These are phyloP conservation scores for Coluber constrictor DNA, from an alignment of 2,797 vertebrate genomes.

Conservation along the genomic window DNA sequence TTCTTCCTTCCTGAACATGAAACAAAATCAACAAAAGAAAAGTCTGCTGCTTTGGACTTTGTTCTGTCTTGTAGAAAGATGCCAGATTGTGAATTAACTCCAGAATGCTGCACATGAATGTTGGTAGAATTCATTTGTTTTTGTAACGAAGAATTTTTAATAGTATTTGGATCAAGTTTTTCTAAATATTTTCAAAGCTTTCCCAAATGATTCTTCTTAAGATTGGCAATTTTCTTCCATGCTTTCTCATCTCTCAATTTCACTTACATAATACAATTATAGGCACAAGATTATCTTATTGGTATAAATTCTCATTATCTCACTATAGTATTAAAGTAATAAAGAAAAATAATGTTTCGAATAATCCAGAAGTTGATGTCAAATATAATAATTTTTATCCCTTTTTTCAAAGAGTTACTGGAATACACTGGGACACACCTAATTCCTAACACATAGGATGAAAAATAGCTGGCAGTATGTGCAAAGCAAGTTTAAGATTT, in stretches of 20 bases:
- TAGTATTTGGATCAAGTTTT: neutral
- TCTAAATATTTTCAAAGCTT: neutral
- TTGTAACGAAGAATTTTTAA: neutral
- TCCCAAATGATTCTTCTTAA: neutral
- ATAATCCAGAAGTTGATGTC: neutral
- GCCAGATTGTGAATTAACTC: neutral
- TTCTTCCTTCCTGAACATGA: conserved; percentile 26
- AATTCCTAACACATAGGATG: neutral
- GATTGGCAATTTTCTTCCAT: neutral
- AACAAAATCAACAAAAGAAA: conserved; percentile 17
- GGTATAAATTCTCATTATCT: neutral
- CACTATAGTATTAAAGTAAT: neutral
- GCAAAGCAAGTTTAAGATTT: neutral
- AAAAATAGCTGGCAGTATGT: neutral
- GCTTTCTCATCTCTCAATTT: neutral
- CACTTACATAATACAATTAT: neutral
- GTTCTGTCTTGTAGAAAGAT: conserved; percentile 14
- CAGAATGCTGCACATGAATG: neutral
- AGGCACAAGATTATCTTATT: neutral
- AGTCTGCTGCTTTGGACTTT: conserved; percentile 36
- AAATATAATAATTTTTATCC: neutral
- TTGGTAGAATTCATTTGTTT: neutral
- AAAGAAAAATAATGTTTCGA: neutral
- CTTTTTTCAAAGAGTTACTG: neutral
- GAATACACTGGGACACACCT: neutral